Base-by-base conservation (phyloP, 2,113 vertebrate species). In the Nyctibius bracteatus region DNA sequence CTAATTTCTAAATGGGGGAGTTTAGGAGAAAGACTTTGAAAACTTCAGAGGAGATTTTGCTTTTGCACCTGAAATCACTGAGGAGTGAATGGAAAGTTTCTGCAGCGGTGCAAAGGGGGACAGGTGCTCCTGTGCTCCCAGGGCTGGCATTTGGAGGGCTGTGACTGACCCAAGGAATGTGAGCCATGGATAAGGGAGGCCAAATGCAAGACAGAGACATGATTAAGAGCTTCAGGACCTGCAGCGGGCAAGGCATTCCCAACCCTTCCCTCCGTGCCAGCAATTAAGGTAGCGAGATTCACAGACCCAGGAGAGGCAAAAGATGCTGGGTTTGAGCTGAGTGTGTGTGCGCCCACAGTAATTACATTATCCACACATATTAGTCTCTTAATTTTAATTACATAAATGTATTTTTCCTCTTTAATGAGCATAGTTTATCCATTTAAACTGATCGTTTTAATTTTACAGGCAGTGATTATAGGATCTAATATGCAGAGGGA, bases 321-420 rank as follows among this genome's bases (percentile, higher is more conserved):
- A 78, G 77, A 97, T 55, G 41, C 51, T 90, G 59, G 13, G 57
- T 91, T 91, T 79, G 91, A 92, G 86, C 39, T 89, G 68, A 95
- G 90, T 51, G 80, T 54, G 33, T 89, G 15, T 43, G 96, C 8
- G 14, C 95, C 92, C 95, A 72, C 51, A 65, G 92, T 98, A 98
- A 98, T 98, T 96, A 94, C 83, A 95, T 98, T 97, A 97, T 91
- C 95, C 86, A 96, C 94, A 98, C 97, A 93, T 95, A 97, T 96
- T 97, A 98, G 95, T 96, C 95, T 97, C 81, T 70, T 98, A 96
- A 97, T 97, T 98, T 98, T 98, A 98, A 98, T 98, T 98, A 96
- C 83, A 87, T 97, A 98, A 98, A 96, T 97, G 92, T 98, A 97
- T 97, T 98, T 98, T 97, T 97, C 96, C 96, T 97, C 94, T 97